These are phyloP conservation scores for Gallinago solitaria DNA, from an alignment of 2,797 vertebrate genomes.

Conservation along the genomic window DNA sequence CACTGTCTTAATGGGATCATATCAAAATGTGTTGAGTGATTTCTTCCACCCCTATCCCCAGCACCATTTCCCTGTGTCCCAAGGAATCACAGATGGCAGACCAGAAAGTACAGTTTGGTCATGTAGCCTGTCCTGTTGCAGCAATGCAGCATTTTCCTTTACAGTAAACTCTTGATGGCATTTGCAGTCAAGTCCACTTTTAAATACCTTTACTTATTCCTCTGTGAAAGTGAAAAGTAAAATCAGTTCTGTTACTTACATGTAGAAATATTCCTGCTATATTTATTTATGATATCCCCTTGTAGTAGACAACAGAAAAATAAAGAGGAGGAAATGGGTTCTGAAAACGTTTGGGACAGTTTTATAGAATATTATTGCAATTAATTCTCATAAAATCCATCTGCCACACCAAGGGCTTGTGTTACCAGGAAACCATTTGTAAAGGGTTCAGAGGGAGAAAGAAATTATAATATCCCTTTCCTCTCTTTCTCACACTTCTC, in stretches of 20 bases:
- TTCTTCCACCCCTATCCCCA: conserved; percentile 40
- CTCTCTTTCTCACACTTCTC: conserved; percentile 40
- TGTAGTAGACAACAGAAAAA: conserved; percentile 26
- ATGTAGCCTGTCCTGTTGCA: neutral
- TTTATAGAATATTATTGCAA: conserved; percentile 52
- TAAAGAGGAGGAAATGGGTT: conserved; percentile 35
- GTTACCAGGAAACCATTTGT: conserved; percentile 60
- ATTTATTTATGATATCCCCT: conserved; percentile 38
- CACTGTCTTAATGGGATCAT: neutral
- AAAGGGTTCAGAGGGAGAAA: conserved; percentile 32
- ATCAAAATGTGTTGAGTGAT: conserved; percentile 59
- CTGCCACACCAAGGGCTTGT: conserved; percentile 36
- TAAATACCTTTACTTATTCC: neutral
- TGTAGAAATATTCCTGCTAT: neutral
- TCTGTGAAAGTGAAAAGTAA: conserved; percentile 28
- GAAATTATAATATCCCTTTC: conserved; percentile 45
- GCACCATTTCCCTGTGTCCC: neutral
- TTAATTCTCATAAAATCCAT: conserved; percentile 63
- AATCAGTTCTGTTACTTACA: neutral
- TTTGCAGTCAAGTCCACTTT: neutral
- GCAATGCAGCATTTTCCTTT: neutral
- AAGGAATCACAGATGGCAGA: conserved; percentile 49
- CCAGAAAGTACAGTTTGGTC: neutral
- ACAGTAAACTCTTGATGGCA: neutral
- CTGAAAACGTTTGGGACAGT: conserved; percentile 33